These are phyloP conservation scores for Brenthis daphne DNA, from an alignment of 2,888 invertebrate species.

Conservation along the genomic window DNA sequence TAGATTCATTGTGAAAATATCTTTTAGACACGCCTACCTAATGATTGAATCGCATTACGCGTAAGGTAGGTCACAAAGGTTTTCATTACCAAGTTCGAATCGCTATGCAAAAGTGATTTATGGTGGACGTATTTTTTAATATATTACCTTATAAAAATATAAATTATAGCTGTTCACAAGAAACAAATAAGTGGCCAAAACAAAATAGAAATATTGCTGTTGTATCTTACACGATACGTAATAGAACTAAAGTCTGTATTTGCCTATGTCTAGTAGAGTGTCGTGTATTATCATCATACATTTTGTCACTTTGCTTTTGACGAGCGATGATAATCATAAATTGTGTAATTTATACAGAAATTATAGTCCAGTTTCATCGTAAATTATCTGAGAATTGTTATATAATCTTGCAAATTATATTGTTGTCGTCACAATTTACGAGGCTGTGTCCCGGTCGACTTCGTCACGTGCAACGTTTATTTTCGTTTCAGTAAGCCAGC, in stretches of 20 bases:
- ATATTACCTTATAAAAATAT: constrained; percentile 21
- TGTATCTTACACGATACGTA: no score
- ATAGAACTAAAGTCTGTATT: no score
- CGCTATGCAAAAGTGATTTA: constrained; percentile 12
- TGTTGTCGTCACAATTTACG: constrained; percentile 29
- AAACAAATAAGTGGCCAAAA: no score
- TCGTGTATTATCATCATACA: not conserved
- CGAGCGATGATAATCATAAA: constrained; percentile 1
- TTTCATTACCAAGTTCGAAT: constrained; percentile 52
- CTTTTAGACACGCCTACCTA: constrained; percentile 29
- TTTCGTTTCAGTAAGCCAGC: constrained; percentile 47
- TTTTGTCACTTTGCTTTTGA: not conserved
- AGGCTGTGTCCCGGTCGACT: constrained; percentile 45
- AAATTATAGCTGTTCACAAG: constrained; percentile 21
- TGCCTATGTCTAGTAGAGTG: no score
- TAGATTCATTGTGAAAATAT: not conserved
- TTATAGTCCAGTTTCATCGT: not conserved
- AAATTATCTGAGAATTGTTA: constrained; percentile 40
- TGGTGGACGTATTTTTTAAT: constrained; percentile 9
- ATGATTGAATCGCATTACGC: constrained; percentile 41
- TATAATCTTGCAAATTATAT: constrained; percentile 49
- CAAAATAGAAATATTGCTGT: no score
- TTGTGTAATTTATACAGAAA: not conserved
- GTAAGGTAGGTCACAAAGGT: constrained; percentile 61
- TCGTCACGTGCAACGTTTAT: constrained; percentile 65